These are phyloP conservation scores for Hirtodrosophila duncani DNA, from an alignment of 2,888 invertebrate species.

Conservation along the genomic window DNA sequence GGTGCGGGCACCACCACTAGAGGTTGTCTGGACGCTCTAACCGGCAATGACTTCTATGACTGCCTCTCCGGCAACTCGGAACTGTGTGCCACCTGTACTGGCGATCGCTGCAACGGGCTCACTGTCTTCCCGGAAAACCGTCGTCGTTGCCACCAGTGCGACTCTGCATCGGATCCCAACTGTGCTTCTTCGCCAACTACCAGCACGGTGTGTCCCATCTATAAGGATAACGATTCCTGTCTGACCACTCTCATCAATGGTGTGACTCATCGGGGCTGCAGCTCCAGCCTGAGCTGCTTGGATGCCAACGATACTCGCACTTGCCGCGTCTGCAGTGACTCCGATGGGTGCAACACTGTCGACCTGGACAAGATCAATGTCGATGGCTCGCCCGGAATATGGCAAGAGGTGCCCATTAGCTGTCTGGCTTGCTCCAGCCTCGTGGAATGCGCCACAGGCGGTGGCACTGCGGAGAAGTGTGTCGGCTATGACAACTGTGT, in stretches of 20 bases:
- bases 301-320: constrained; percentile 47
- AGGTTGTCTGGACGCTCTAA: constrained; percentile 63
- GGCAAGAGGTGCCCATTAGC: constrained; percentile 70
- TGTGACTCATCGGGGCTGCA: constrained; percentile 70
- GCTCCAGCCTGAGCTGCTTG: constrained; percentile 60
- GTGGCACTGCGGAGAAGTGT: constrained; percentile 41
- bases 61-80: constrained; percentile 53
- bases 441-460: constrained; percentile 30
- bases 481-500: constrained; percentile 63
- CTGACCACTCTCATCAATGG: constrained; percentile 55
- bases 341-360: constrained; percentile 61
- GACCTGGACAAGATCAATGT: constrained; percentile 48
- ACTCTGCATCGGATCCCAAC: constrained; percentile 42
- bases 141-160: constrained; percentile 68
- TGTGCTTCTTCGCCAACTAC: constrained; percentile 61
- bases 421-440: constrained; percentile 59
- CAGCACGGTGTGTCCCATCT: constrained; percentile 62
- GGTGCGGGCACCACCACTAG: constrained; percentile 62
- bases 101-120: constrained; percentile 63
- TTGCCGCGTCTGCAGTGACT: constrained; percentile 60
- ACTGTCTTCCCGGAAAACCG: constrained; percentile 63
- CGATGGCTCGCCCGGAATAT: constrained; percentile 69
- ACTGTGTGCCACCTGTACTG: constrained; percentile 60
- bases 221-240: constrained; percentile 57
- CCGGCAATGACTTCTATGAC: constrained; percentile 46